A percentile compares a stretch with the other conserved stretches of the same genome.
Conservation (phyloP, 2,888 invertebrate species). For the Eristalis pertinax region DNA sequence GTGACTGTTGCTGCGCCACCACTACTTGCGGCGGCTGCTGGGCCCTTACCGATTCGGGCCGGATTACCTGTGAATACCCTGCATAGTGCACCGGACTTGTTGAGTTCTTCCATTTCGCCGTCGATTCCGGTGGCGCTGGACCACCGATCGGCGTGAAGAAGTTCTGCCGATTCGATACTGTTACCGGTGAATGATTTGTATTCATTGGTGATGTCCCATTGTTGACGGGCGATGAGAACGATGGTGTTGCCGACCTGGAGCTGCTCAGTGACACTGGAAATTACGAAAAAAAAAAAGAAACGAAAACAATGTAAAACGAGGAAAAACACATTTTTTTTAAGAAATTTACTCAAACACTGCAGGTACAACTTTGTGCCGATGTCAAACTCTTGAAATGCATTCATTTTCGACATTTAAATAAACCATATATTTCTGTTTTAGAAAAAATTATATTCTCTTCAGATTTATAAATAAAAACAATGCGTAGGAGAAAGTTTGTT, state of each 20-base stretch:
- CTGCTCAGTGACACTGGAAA: slow-evolving; percentile 93
- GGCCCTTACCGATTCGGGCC: slow-evolving; percentile 77
- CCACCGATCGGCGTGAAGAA: slow-evolving; percentile 93
- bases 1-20: slow-evolving; percentile 72
- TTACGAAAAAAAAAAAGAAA: slow-evolving; percentile 67
- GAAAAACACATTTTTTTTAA: background rate
- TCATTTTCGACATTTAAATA: slow-evolving; percentile 75
- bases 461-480: slow-evolving; percentile 22
- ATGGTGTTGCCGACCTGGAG: slow-evolving; percentile 95
- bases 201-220: slow-evolving; percentile 87
- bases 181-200: slow-evolving; percentile 85
- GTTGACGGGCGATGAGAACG: slow-evolving; percentile 90
- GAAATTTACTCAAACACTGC: slow-evolving; percentile 80
- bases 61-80: slow-evolving; percentile 78
- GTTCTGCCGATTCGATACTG: slow-evolving; percentile 89
- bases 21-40: slow-evolving; percentile 69
- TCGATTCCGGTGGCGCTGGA: slow-evolving; percentile 64
- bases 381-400: slow-evolving; percentile 78
- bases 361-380: slow-evolving; percentile 79
- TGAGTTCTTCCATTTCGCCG: slow-evolving; percentile 80
- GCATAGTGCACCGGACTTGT: slow-evolving; percentile 80
- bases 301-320: slow-evolving; percentile 20
- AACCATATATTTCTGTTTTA: slow-evolving; percentile 71
- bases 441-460: slow-evolving; percentile 40
- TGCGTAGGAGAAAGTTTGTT: slow-evolving; percentile 15